These are phyloP conservation scores for Ia io DNA, from an alignment of 2,113 vertebrate genomes.

Conservation along the genomic window DNA sequence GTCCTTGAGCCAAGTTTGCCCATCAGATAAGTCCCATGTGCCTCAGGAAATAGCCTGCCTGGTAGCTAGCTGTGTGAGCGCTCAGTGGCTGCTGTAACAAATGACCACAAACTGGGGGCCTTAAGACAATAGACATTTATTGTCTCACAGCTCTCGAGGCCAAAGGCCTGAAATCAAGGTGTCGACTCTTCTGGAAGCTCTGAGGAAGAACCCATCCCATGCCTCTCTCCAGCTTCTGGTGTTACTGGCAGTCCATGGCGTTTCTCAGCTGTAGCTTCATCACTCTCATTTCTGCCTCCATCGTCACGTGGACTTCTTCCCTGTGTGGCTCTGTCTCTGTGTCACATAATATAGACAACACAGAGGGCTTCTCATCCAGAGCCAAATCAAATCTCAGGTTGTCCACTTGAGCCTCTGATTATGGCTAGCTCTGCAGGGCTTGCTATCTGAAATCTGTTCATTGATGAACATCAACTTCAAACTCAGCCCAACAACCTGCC, in stretches of 20 bases:
- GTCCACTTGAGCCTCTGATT: neutral
- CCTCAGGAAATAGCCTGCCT: neutral
- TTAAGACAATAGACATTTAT: neutral
- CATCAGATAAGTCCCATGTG: neutral
- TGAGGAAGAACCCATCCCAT: neutral
- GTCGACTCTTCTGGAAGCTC: neutral
- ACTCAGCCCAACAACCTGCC: neutral
- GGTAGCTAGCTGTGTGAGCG: neutral
- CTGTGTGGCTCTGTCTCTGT: neutral
- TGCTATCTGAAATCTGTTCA: neutral
- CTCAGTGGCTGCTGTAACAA: neutral
- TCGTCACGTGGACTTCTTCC: neutral
- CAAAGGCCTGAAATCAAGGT: neutral
- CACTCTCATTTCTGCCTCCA: neutral
- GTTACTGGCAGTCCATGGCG: rapidly evolving
- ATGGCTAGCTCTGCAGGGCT: neutral
- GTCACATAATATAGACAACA: neutral
- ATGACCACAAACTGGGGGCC: neutral
- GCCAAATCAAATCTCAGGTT: neutral
- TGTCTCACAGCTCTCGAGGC: neutral
- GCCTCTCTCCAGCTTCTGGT: neutral
- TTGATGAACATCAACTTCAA: too few relatives aligned
- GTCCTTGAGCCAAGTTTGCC: neutral
- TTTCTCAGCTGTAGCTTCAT: neutral
- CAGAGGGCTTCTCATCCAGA: neutral